Percentiles rank a stretch among this genome's conserved stretches.
Evolutionary conservation across 92 coral and sea anemone species (phyloP).

Genomic region (Phenganax subtilis): DNA sequence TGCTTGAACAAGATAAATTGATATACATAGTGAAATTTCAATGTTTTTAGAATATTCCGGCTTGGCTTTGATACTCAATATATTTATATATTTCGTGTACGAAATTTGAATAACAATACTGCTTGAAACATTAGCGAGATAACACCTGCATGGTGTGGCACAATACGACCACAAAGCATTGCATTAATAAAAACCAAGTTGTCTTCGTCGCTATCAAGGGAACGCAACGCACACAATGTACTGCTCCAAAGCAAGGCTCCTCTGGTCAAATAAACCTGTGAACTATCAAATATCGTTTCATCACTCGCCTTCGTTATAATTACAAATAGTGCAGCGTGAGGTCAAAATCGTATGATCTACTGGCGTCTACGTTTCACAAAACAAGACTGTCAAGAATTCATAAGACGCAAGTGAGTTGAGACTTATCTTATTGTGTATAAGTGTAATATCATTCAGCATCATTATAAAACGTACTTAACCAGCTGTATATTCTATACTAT

Average conservation of each 20-base stretch:
- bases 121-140: neutral
- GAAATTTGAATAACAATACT: slow-evolving; percentile 36
- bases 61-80: neutral
- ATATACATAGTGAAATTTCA: neutral
- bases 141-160: slow-evolving; percentile 29
- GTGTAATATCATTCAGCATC: too few species aligned
- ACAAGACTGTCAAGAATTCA: neutral
- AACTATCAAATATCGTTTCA: neutral
- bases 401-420: slow-evolving; percentile 2
- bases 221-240: neutral
- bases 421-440: too few species aligned
- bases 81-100: neutral
- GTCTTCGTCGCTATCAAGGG: neutral
- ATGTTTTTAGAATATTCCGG: neutral
- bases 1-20: neutral
- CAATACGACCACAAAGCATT: slow-evolving; percentile 37
- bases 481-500: too few species aligned
- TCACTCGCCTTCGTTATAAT: neutral
- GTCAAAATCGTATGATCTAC: slow-evolving; percentile 2
- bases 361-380: neutral
- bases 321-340: slow-evolving; percentile 1
- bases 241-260: neutral
- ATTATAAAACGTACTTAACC: too few species aligned
- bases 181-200: slow-evolving; percentile 20
- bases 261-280: neutral